These are phyloP conservation scores for Leptonema lineaticorne DNA, from an alignment of 1,140 invertebrate species.

Conservation along the genomic window DNA sequence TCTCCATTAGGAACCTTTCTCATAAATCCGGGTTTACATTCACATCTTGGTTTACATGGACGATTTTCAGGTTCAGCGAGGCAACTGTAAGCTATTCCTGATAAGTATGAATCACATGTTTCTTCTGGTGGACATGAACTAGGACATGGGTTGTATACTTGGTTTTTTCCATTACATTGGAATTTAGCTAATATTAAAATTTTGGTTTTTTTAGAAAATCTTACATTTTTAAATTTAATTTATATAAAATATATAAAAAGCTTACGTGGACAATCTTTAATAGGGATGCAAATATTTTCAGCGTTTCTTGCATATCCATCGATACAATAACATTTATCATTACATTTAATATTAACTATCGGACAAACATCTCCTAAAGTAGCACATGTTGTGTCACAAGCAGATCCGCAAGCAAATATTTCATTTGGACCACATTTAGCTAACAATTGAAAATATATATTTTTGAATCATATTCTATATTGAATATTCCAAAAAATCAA, in stretches of 20 bases:
- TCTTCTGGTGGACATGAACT: constrained; percentile 22
- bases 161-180: neutral
- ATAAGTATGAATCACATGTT: constrained; percentile 20
- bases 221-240: too few species aligned
- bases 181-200: too few species aligned
- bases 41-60: constrained; percentile 6
- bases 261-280: constrained; percentile 43
- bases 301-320: constrained; percentile 51
- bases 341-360: constrained; percentile 54
- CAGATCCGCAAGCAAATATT: constrained; percentile 52
- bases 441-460: too few species aligned
- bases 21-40: constrained; percentile 4
- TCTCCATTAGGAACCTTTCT: neutral
- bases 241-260: too few species aligned
- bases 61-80: neutral
- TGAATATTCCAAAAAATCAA: neutral
- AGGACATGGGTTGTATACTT: neutral
- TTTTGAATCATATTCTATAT: too few species aligned
- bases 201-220: too few species aligned
- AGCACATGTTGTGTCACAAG: constrained; percentile 45
- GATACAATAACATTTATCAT: constrained; percentile 56
- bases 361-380: constrained; percentile 52
- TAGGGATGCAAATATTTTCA: constrained; percentile 50
- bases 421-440: constrained; percentile 43
- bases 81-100: constrained; percentile 3